Evolutionary conservation across 2,797 vertebrate genomes (phyloP).

Genomic region (Channallabes apus): DNA sequence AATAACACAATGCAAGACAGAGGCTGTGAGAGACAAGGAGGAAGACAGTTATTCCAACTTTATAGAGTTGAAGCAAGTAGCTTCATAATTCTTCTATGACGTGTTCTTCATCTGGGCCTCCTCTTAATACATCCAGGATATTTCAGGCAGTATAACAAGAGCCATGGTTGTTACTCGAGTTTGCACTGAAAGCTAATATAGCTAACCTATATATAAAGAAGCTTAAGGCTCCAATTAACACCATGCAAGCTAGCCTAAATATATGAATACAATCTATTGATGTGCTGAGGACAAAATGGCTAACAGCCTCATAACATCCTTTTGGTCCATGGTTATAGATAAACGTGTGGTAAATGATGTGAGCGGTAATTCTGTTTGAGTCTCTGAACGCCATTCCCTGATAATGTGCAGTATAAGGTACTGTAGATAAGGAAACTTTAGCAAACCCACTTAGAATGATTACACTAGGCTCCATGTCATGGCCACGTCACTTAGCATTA

Average conservation of each 20-base stretch:
- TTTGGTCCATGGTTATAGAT: not conserved
- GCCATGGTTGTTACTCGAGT: not conserved
- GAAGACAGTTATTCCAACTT: not conserved
- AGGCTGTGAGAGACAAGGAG: conserved; percentile 46
- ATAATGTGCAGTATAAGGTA: no score
- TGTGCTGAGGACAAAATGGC: not conserved
- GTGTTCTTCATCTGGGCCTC: not conserved
- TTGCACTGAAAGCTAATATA: not conserved
- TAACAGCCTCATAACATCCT: not conserved
- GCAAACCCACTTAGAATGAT: no score
- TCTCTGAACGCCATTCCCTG: not conserved
- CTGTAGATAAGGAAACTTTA: no score
- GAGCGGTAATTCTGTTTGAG: not conserved
- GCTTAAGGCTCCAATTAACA: not conserved
- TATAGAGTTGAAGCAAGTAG: not conserved
- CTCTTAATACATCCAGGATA: not conserved
- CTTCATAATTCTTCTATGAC: not conserved
- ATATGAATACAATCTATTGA: not conserved
- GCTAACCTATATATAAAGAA: not conserved
- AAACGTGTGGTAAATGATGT: not conserved
- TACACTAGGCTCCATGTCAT: no score
- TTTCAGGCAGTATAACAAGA: not conserved
- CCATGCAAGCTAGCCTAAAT: not conserved
- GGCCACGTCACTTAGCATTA: no score
- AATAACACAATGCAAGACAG: conserved; percentile 76